These are phyloP conservation scores for Apeltes quadracus DNA, from an alignment of 2,113 vertebrate species.

Conservation along the genomic window DNA sequence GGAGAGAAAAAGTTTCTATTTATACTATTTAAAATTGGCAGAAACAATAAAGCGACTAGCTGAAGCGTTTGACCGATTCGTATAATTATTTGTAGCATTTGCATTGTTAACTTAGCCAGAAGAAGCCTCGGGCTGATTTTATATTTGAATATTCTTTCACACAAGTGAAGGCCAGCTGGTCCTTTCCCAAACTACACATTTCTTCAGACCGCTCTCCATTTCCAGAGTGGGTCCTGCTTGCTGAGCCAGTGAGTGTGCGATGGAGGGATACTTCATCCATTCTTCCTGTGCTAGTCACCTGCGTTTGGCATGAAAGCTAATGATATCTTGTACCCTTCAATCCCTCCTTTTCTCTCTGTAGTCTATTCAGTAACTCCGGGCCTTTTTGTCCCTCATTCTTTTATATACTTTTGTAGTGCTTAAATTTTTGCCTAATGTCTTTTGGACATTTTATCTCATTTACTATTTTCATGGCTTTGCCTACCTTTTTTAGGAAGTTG, in stretches of 20 bases:
- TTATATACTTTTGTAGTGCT: slow-evolving; percentile 19
- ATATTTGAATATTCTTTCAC: slow-evolving; percentile 33
- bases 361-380: slow-evolving; percentile 22
- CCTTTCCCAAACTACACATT: slow-evolving; percentile 39
- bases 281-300: slow-evolving; percentile 70
- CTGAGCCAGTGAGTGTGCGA: slow-evolving; percentile 33
- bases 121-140: slow-evolving; percentile 32
- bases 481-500: slow-evolving; percentile 10
- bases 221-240: slow-evolving; percentile 48
- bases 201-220: slow-evolving; percentile 50
- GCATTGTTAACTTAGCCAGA: slow-evolving; percentile 8
- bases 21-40: background rate
- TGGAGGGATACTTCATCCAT: slow-evolving; percentile 51
- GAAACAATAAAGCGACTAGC: background rate
- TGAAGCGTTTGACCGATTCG: background rate
- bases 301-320: slow-evolving; percentile 66
- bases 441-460: slow-evolving; percentile 10
- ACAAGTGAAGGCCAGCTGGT: slow-evolving; percentile 51
- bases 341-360: slow-evolving; percentile 7
- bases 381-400: slow-evolving; percentile 18
- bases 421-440: background rate
- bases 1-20: background rate
- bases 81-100: too few species aligned
- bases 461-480: slow-evolving; percentile 9
- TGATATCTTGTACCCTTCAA: slow-evolving; percentile 55